A percentile compares a stretch with the other conserved stretches of the same genome.
Evolutionary conservation across 2,797 vertebrate species (phyloP).

Genomic region (Leucoraja ocellata): DNA sequence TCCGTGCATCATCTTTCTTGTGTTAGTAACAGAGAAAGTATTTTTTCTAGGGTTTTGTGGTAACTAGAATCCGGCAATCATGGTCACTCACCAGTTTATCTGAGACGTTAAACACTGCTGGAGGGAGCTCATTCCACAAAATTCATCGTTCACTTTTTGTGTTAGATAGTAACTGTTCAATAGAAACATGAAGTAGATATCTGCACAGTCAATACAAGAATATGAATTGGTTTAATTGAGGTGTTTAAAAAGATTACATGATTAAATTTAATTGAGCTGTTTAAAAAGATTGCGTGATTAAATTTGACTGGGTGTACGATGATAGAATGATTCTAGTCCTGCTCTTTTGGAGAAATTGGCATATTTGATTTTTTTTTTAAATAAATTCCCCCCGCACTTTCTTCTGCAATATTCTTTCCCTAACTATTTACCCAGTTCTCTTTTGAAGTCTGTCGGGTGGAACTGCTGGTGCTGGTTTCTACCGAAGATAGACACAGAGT

Average conservation of each 20-base stretch:
- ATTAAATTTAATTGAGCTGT: neutral
- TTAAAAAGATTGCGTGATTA: neutral
- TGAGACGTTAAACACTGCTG: neutral
- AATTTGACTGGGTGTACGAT: no score
- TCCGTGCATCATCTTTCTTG: no score
- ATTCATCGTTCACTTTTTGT: neutral
- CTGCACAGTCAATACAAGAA: neutral
- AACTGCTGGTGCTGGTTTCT: no score
- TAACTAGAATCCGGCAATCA: neutral
- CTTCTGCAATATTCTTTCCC: neutral
- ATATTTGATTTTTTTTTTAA: neutral
- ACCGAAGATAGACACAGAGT: no score
- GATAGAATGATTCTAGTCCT: no score
- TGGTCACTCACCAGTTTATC: neutral
- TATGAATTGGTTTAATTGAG: neutral
- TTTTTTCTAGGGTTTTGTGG: neutral
- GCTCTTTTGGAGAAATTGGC: neutral
- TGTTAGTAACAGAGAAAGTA: no score
- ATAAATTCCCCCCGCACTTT: neutral
- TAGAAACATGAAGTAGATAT: neutral
- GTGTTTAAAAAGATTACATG: neutral
- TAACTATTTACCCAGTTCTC: no score
- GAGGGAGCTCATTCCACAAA: neutral
- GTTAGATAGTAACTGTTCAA: neutral
- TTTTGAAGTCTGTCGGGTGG: no score